Conservation (phyloP, 2,888 invertebrate genomes). For the Phengaris arion region DNA sequence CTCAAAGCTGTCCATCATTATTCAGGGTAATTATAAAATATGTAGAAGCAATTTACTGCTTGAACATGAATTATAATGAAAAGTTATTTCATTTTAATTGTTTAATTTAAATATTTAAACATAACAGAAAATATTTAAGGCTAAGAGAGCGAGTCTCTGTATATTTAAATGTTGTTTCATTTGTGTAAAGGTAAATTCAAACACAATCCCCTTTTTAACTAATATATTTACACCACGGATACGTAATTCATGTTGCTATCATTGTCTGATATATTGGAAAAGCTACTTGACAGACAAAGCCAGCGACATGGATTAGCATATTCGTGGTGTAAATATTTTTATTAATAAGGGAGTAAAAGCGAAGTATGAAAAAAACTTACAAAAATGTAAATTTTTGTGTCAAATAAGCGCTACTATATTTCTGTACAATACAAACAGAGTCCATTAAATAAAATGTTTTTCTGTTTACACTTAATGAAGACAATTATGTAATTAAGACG, state of each 20-base stretch:
- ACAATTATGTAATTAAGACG: constrained; percentile 54
- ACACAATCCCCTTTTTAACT: not conserved
- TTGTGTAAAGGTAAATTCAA: not conserved
- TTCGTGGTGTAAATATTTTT: no score
- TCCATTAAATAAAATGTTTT: not conserved
- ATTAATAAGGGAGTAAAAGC: no score
- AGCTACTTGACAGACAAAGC: no score
- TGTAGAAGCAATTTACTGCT: constrained; percentile 16
- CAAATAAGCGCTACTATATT: not conserved
- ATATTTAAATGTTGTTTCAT: not conserved
- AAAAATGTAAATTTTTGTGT: no score
- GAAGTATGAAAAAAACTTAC: no score
- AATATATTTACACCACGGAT: no score
- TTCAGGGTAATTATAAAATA: constrained; percentile 14
- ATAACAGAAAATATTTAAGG: no score
- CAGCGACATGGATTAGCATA: no score
- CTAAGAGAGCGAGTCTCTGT: not conserved
- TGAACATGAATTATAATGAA: constrained; percentile 12
- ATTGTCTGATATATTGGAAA: no score
- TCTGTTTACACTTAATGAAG: constrained; percentile 43
- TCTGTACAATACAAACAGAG: not conserved
- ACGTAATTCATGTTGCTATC: no score
- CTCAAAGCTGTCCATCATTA: constrained; percentile 21
- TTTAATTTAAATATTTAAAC: constrained; percentile 2
- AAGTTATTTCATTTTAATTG: constrained; percentile 9